Conservation (phyloP, 1,140 invertebrate species). For the Drosophila lowei region DNA sequence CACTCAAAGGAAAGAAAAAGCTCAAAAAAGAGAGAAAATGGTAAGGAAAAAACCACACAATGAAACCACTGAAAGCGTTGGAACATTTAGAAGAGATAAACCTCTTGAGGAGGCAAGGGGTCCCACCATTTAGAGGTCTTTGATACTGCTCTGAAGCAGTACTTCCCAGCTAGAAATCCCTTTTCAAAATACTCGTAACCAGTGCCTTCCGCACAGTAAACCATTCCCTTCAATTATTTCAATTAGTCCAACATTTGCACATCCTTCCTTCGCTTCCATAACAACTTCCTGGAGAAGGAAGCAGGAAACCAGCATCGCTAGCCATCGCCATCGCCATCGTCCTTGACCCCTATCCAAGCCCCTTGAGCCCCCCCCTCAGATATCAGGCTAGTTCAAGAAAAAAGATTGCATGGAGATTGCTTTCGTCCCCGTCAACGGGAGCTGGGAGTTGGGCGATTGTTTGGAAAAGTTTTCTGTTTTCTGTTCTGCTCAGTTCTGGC, state of each 20-base stretch:
- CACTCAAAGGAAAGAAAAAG: too few species aligned
- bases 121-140: slow-evolving; percentile 11
- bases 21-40: not conserved
- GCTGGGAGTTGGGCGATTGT: slow-evolving; percentile 7
- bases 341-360: slow-evolving; percentile 21
- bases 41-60: not conserved
- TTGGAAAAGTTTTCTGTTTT: slow-evolving; percentile 15
- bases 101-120: too few species aligned
- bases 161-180: not conserved
- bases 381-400: not conserved
- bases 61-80: not conserved
- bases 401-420: not conserved
- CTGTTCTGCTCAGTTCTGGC: slow-evolving; percentile 21
- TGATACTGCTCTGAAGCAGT: slow-evolving; percentile 10
- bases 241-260: slow-evolving; percentile 42
- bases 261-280: slow-evolving; percentile 26
- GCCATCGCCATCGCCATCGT: too few species aligned
- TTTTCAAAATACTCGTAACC: too few species aligned
- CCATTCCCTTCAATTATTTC: slow-evolving; percentile 47
- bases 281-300: slow-evolving; percentile 36
- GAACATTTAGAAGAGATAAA: too few species aligned
- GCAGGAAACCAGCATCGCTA: slow-evolving; percentile 3
- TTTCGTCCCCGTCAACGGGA: not conserved
- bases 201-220: too few species aligned
- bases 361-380: too few species aligned